phyloP scores from a whole-genome alignment of 1,140 invertebrate genomes.

The Drosophila sechellia region DNA sequence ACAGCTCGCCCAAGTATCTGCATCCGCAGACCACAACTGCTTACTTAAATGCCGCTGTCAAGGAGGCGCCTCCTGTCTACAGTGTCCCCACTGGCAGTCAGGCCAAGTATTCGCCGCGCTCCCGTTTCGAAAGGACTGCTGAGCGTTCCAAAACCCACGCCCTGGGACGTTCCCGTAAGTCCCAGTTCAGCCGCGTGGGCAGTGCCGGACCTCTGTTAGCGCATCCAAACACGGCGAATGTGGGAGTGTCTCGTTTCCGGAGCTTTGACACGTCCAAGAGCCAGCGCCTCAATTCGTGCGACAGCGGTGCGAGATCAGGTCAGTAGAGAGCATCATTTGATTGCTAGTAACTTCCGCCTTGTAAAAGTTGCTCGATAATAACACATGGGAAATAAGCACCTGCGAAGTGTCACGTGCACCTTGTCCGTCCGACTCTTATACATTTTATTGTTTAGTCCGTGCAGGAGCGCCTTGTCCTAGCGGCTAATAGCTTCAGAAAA shows the following conservation, averaged over 20 bases:
- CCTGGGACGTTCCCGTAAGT: conserved; percentile 71
- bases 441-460: no score
- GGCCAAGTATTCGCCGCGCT: conserved; percentile 64
- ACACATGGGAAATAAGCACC: no score
- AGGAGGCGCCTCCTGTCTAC: conserved; percentile 77
- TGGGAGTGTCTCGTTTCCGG: conserved; percentile 75
- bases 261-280: conserved; percentile 79
- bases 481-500: not conserved
- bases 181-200: conserved; percentile 67
- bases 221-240: conserved; percentile 12
- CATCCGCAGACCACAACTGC: conserved; percentile 69
- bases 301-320: conserved; percentile 84
- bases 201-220: conserved; percentile 36
- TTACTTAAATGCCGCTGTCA: conserved; percentile 76
- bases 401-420: no score
- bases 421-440: no score
- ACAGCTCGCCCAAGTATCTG: conserved; percentile 79
- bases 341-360: no score
- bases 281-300: conserved; percentile 82
- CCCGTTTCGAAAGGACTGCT: conserved; percentile 65
- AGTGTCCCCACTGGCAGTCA: conserved; percentile 43
- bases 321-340: conserved; percentile 12
- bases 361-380: no score
- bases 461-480: no score
- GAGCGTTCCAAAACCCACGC: conserved; percentile 74